Evolutionary conservation across 2,888 invertebrate genomes (phyloP).

Genomic region (Hirtodrosophila trivittata): DNA sequence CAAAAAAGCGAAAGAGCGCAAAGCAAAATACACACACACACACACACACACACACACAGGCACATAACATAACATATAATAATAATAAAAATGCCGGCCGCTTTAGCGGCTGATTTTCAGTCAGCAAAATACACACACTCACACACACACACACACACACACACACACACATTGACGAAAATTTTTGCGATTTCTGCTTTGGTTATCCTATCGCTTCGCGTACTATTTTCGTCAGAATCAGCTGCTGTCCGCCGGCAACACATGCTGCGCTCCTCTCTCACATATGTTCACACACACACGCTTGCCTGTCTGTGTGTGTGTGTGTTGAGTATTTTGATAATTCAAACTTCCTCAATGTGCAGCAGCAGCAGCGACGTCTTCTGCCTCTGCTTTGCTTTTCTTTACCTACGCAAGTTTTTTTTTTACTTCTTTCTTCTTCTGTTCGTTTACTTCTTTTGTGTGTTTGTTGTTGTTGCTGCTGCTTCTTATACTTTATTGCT

Average conservation of each 20-base stretch:
- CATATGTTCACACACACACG: not conserved
- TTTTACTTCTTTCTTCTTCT: constrained; percentile 22
- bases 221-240: constrained; percentile 73
- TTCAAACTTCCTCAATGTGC: constrained; percentile 61
- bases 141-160: constrained; percentile 24
- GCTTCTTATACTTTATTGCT: constrained; percentile 52
- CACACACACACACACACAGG: constrained; percentile 13
- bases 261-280: not conserved
- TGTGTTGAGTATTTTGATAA: constrained; percentile 56
- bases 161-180: constrained; percentile 29
- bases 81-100: constrained; percentile 75
- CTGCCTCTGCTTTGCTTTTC: constrained; percentile 42
- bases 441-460: constrained; percentile 11
- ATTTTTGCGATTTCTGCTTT: constrained; percentile 60
- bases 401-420: constrained; percentile 53
- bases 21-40: constrained; percentile 53
- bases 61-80: constrained; percentile 68
- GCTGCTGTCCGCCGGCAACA: constrained; percentile 40
- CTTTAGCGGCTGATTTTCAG: constrained; percentile 73
- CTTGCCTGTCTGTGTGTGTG: constrained; percentile 11
- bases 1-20: constrained; percentile 55
- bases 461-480: constrained; percentile 17
- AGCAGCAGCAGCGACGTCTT: constrained; percentile 26
- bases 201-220: constrained; percentile 59
- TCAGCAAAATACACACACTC: constrained; percentile 16